phyloP scores from a whole-genome alignment of 2,113 vertebrate genomes.

The Ceyx melanurus region DNA sequence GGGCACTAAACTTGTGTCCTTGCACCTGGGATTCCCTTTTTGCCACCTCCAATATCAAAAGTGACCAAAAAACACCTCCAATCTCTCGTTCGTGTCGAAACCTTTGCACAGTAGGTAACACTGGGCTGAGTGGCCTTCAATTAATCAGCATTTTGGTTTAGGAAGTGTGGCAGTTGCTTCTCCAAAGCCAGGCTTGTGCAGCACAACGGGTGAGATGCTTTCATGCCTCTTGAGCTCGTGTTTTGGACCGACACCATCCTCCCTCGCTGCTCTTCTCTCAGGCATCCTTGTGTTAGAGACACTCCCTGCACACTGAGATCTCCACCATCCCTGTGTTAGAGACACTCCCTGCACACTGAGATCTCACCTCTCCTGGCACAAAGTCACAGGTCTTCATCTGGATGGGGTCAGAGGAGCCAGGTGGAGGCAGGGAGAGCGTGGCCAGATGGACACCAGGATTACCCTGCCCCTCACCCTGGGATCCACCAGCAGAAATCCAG shows the following conservation, averaged over 20 bases:
- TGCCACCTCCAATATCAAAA: neutral
- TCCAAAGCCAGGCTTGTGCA: neutral
- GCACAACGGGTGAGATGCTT: neutral
- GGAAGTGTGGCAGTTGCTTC: neutral
- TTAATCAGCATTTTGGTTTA: neutral
- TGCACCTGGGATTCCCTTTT: neutral
- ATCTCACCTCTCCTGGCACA: neutral
- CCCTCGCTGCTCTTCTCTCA: neutral
- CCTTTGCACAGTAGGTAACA: neutral
- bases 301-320: neutral
- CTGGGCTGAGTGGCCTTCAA: neutral
- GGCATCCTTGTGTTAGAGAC: neutral
- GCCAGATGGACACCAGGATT: neutral
- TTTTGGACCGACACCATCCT: neutral
- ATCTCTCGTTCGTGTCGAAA: neutral
- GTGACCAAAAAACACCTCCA: neutral
- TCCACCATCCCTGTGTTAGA: neutral
- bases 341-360: neutral
- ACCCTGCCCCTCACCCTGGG: neutral
- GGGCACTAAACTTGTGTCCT: neutral
- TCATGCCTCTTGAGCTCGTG: neutral
- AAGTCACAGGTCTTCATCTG: neutral
- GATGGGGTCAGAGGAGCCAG: neutral
- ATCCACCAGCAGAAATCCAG: neutral
- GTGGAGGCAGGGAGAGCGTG: neutral